phyloP scores from a whole-genome alignment of 2,797 vertebrate species.

The Anomalospiza imberbis region DNA sequence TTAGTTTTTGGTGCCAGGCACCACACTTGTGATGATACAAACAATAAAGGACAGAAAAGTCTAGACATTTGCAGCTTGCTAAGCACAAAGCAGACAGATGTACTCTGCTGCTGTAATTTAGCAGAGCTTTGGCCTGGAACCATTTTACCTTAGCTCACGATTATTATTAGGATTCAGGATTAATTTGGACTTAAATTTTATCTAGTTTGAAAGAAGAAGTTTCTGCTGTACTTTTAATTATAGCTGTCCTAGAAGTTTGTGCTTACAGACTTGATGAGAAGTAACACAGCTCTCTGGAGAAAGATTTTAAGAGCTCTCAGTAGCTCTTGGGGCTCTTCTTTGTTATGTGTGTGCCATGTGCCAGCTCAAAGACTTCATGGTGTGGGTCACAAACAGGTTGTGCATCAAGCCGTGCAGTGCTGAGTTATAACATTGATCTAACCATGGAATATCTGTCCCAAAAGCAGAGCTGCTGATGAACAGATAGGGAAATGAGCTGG shows the following conservation, averaged over 20 bases:
- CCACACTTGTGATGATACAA: background rate
- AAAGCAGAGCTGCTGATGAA: background rate
- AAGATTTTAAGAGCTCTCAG: background rate
- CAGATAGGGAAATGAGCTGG: background rate
- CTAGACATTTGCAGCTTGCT: background rate
- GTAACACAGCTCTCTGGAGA: background rate
- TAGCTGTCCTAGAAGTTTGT: background rate
- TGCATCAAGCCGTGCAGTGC: background rate
- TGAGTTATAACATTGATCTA: background rate
- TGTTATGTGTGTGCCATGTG: background rate
- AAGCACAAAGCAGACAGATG: background rate
- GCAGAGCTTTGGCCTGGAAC: background rate
- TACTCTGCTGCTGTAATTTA: background rate
- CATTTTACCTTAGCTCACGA: background rate
- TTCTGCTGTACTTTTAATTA: background rate
- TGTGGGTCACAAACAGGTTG: background rate
- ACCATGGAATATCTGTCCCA: background rate
- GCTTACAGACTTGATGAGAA: background rate
- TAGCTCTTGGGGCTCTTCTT: background rate
- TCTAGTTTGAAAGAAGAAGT: background rate
- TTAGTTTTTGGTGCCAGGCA: background rate
- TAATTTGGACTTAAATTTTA: background rate
- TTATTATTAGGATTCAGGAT: background rate
- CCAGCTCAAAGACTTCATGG: background rate
- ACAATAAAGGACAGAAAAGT: background rate